phyloP scores from a whole-genome alignment of 2,888 invertebrate genomes.

The Gymnocheta viridis region DNA sequence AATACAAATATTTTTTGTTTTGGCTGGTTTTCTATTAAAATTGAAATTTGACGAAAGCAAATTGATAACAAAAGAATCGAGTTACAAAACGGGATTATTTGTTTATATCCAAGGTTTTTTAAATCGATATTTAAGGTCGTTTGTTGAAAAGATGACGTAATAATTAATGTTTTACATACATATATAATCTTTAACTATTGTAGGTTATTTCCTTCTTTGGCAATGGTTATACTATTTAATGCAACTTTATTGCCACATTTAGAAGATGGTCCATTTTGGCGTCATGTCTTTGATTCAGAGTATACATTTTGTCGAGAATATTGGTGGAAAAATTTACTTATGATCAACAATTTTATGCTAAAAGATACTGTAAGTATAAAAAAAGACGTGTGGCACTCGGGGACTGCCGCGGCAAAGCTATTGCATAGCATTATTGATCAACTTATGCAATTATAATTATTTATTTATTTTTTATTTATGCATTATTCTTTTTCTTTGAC shows the following conservation, averaged over 20 bases:
- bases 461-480: no score
- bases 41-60: conserved; percentile 74
- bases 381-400: neutral
- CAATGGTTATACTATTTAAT: conserved; percentile 75
- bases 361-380: conserved; percentile 74
- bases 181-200: neutral
- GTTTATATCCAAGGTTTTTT: conserved; percentile 74
- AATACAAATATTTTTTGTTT: conserved; percentile 84
- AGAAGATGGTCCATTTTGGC: conserved; percentile 82
- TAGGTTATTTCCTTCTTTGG: conserved; percentile 76
- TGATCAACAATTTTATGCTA: conserved; percentile 79
- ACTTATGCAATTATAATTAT: no score
- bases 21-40: conserved; percentile 83
- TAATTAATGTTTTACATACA: neutral
- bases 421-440: no score
- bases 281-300: conserved; percentile 76
- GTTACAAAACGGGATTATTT: conserved; percentile 62
- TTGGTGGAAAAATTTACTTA: conserved; percentile 82
- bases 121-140: conserved; percentile 76
- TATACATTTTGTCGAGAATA: conserved; percentile 78
- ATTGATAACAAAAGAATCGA: conserved; percentile 69
- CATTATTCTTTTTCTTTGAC: no score
- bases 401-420: no score
- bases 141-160: neutral
- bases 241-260: conserved; percentile 79